phyloP scores from a whole-genome alignment of 2,797 vertebrate genomes.

The Channallabes apus region DNA sequence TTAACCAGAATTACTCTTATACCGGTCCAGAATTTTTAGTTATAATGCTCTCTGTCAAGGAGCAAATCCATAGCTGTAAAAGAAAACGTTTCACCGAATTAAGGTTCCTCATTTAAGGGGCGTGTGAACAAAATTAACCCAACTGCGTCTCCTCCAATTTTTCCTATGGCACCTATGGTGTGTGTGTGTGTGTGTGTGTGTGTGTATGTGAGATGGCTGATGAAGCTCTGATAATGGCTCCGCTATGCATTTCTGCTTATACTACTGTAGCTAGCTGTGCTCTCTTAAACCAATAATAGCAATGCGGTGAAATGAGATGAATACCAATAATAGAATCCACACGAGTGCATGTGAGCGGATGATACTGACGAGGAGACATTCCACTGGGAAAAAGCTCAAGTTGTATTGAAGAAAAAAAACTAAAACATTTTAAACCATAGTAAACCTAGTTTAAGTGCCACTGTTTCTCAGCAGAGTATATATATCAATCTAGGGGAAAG shows the following conservation, averaged over 20 bases:
- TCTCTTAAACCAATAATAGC: background rate
- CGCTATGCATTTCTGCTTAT: background rate
- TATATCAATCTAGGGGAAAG: background rate
- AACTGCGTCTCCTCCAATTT: background rate
- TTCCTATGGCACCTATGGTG: constrained; percentile 38
- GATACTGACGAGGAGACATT: background rate
- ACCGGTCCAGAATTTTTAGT: background rate
- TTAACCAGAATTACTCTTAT: background rate
- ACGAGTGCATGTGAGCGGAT: background rate
- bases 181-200: constrained; percentile 10
- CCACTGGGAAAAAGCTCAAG: background rate
- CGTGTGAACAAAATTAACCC: background rate
- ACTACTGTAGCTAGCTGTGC: no score
- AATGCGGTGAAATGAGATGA: constrained; percentile 35
- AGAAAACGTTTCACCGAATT: background rate
- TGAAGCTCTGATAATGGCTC: background rate
- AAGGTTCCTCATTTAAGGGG: background rate
- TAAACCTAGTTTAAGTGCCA: background rate
- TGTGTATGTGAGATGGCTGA: background rate
- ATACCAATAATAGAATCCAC: constrained; percentile 6
- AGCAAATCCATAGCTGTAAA: background rate
- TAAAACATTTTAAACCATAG: no score
- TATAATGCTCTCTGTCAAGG: background rate
- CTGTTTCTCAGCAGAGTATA: background rate
- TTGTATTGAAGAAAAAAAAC: no score